Evolutionary conservation across 2,797 vertebrate genomes (phyloP).

Genomic region (Melanotaenia parkinsoni): DNA sequence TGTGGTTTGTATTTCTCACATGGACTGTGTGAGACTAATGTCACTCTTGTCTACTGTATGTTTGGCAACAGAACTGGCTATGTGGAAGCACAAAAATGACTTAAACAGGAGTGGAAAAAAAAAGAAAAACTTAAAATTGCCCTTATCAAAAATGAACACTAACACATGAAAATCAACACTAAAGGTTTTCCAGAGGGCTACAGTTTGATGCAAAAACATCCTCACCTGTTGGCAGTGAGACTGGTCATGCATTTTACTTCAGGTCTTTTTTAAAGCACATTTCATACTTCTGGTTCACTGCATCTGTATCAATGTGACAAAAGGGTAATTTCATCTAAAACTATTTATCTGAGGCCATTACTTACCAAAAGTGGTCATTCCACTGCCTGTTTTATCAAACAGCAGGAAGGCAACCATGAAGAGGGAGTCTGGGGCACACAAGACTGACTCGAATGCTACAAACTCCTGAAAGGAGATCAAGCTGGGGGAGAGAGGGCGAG

Average conservation of each 20-base stretch:
- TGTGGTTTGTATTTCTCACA: not conserved
- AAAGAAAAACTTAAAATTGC: not conserved
- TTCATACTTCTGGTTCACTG: slow-evolving; percentile 14
- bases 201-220: not conserved
- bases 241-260: not conserved
- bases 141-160: not conserved
- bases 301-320: slow-evolving; percentile 8
- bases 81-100: not conserved
- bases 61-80: not conserved
- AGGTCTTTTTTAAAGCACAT: slow-evolving; percentile 4
- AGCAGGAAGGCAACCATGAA: slow-evolving; percentile 91
- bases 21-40: not conserved
- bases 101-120: not conserved
- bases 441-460: slow-evolving; percentile 89
- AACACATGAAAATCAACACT: not conserved
- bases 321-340: slow-evolving; percentile 6
- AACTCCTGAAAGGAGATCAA: slow-evolving; percentile 92
- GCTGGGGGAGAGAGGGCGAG: slow-evolving; percentile 66
- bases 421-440: slow-evolving; percentile 88
- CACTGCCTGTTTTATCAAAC: slow-evolving; percentile 89
- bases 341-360: slow-evolving; percentile 16
- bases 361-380: slow-evolving; percentile 89
- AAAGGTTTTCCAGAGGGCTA: not conserved
- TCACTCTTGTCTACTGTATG: not conserved
- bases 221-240: not conserved